phyloP scores from a whole-genome alignment of 2,113 vertebrate species.

The Cyprinus carpio region DNA sequence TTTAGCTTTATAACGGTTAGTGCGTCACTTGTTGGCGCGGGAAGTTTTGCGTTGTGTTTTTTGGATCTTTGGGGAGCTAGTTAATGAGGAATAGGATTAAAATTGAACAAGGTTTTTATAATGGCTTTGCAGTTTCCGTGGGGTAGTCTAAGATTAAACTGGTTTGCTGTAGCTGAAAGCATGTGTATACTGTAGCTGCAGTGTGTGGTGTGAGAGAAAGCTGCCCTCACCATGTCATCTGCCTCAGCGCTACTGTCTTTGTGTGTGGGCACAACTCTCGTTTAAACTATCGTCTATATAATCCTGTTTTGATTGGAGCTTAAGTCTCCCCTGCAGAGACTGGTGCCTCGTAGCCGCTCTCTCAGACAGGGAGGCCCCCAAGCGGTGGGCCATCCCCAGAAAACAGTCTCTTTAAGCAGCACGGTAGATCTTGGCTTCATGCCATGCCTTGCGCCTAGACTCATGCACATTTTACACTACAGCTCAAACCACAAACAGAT shows the following conservation, averaged over 20 bases:
- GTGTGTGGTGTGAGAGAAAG: slow-evolving; percentile 23
- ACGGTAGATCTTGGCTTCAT: slow-evolving; percentile 42
- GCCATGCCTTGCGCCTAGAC: slow-evolving; percentile 73
- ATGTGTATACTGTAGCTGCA: no score
- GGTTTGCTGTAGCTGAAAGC: neutral
- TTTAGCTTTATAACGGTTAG: slow-evolving; percentile 21
- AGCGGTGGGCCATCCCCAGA: slow-evolving; percentile 45
- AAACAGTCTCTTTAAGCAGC: slow-evolving; percentile 49
- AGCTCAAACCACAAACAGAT: slow-evolving; percentile 76
- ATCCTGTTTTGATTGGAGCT: slow-evolving; percentile 68
- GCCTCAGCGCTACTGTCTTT: slow-evolving; percentile 42
- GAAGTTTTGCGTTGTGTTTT: slow-evolving; percentile 33
- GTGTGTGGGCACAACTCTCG: slow-evolving; percentile 58
- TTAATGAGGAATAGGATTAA: slow-evolving; percentile 28
- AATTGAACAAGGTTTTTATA: neutral
- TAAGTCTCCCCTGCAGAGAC: slow-evolving; percentile 63
- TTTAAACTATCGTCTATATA: slow-evolving; percentile 63
- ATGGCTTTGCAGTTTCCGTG: neutral
- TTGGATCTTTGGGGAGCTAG: neutral
- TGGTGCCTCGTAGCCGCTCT: slow-evolving; percentile 57
- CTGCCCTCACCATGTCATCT: slow-evolving; percentile 35
- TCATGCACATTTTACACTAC: slow-evolving; percentile 64
- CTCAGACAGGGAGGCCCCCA: slow-evolving; percentile 51
- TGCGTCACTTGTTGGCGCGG: slow-evolving; percentile 6
- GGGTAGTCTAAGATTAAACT: neutral